Evolutionary conservation across 2,113 vertebrate species (phyloP), one percentile per base, ranked within the genome.

Genomic region (Microcebus lehilahytsara): DNA sequence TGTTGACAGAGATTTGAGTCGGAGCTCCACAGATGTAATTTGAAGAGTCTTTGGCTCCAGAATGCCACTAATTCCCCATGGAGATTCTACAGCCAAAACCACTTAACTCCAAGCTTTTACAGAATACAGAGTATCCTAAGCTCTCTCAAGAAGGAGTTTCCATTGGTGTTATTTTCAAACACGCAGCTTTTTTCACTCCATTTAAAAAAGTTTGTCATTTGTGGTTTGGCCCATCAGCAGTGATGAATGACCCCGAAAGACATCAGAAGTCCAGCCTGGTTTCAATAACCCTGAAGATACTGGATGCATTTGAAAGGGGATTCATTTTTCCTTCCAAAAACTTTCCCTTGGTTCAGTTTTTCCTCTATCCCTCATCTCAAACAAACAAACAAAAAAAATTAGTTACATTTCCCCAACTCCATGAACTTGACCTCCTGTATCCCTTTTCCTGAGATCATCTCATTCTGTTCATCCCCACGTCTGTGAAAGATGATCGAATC

Each of bases 1-100:
- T 98, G 97, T 95, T 98, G 97, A 98, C 98, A 98, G 97, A 96
- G 94, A 88, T 62, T 97, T 97, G 98, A 96, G 89, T 51, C 7
- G 16, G 89, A 97, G 95, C 40, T 85, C 46, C 87, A 93, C 62
- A 93, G 79, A 96, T 97, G 96, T 97, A 97, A 98, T 87, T 30
- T 96, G 95, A 97, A 98, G 95, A 97, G 80, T 56, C 90, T 93
- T 91, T 98, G 98, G 97, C 97, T 85, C 92, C 62, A 90, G 80
- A 77, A 72, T 91, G 86, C 96, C 92, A 72, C 92, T 95, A 96
- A 97, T 85, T 93, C 96, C 97, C 98, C 92, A 71, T 74, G 96
- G 96, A 95, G 37, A 81, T 67, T 56, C 97, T 81, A 91, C 79
- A 97, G 97, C 97, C 98, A 97, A 98, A 95, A 98, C 93, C 93